Evolutionary conservation across 2,113 vertebrate species (phyloP).

Genomic region (Hepsetus odoe): DNA sequence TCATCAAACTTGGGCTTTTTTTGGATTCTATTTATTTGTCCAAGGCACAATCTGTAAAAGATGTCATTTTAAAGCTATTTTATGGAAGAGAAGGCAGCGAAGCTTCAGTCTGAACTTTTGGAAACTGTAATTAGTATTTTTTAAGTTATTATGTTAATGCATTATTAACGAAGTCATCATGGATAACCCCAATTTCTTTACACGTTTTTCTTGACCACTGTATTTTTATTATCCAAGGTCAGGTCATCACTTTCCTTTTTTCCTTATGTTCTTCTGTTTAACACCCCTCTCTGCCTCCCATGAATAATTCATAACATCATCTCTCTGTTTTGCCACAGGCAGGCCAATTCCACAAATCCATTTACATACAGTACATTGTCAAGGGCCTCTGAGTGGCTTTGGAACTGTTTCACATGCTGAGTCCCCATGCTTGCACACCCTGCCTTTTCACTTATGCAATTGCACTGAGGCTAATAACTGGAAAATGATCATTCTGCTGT

Average conservation of each 20-base stretch:
- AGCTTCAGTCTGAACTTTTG: no score
- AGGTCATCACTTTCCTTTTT: neutral
- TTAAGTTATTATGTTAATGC: no score
- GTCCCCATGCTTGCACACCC: neutral
- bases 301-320: slow-evolving; percentile 66
- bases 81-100: no score
- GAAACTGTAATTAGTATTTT: no score
- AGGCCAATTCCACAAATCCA: slow-evolving; percentile 51
- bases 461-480: neutral
- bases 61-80: no score
- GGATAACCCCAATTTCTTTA: no score
- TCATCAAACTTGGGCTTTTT: no score
- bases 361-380: slow-evolving; percentile 48
- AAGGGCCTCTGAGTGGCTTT: slow-evolving; percentile 9
- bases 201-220: neutral
- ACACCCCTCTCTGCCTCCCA: slow-evolving; percentile 4
- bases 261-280: neutral
- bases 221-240: neutral
- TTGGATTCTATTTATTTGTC: no score
- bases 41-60: no score
- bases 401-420: slow-evolving; percentile 12
- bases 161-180: no score
- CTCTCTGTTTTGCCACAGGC: slow-evolving; percentile 49
- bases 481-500: neutral
- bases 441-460: slow-evolving; percentile 1